Percentiles rank a stretch among this genome's conserved stretches.
phyloP scores from a whole-genome alignment of 2,113 vertebrate species.

The Dasyprocta punctata region DNA sequence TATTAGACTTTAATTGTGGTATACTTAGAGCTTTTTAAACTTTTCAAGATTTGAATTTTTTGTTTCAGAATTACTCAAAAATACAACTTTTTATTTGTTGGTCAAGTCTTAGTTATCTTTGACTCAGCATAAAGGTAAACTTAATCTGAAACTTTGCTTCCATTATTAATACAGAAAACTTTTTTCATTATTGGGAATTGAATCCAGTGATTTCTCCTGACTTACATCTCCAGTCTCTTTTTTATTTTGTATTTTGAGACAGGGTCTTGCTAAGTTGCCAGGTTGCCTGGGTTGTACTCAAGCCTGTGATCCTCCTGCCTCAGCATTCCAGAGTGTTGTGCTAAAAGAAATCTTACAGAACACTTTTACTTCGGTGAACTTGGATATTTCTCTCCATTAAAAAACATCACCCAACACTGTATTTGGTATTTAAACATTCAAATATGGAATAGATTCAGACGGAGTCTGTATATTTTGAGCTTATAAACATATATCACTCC shows the following conservation, averaged over 20 bases:
- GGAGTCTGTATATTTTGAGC: neutral
- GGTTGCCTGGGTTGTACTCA: neutral
- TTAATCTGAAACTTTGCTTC: neutral
- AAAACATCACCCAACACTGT: neutral
- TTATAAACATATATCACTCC: neutral
- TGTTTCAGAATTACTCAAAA: neutral
- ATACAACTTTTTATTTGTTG: neutral
- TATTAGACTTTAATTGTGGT: neutral
- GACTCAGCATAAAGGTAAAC: neutral
- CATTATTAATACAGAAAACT: neutral
- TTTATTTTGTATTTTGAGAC: neutral
- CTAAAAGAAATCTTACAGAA: neutral
- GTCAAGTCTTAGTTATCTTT: neutral
- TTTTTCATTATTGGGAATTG: neutral
- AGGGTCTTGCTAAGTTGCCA: neutral
- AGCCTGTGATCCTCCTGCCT: neutral
- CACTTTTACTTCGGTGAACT: neutral
- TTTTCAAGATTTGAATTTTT: neutral
- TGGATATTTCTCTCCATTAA: neutral
- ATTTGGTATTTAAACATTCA: neutral
- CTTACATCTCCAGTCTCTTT: neutral
- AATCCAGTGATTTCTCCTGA: neutral
- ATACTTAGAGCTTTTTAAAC: neutral
- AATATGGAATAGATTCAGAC: neutral
- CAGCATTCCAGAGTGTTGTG: neutral